Conservation (phyloP, 1,140 invertebrate species). For the Sarcophaga bullata region DNA sequence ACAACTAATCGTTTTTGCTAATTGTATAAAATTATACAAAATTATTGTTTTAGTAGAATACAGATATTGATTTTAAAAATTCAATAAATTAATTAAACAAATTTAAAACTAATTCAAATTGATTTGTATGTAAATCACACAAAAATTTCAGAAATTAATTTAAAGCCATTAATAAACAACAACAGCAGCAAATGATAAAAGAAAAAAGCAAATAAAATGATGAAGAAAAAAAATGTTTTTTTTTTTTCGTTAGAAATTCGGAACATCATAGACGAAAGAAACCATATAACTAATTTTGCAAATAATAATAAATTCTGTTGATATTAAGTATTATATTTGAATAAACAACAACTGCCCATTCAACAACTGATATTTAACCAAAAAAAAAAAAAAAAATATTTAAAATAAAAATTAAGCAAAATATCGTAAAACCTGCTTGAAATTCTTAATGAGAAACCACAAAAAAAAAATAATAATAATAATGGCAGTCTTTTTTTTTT, state of each 20-base stretch:
- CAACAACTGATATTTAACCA: not conserved
- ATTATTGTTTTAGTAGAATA: no score
- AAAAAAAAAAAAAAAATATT: not conserved
- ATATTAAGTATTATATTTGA: not conserved
- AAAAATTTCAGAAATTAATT: not conserved
- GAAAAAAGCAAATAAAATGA: not conserved
- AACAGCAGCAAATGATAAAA: not conserved
- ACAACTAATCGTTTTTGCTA: no score
- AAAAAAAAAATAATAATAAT: not conserved
- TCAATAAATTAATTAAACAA: constrained; percentile 14
- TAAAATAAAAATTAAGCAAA: not conserved
- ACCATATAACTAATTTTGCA: constrained; percentile 32
- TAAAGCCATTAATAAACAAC: not conserved
- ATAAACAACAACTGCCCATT: not conserved
- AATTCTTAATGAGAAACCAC: not conserved
- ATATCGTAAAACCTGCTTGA: constrained; percentile 11
- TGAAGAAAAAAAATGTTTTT: not conserved
- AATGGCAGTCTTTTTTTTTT: no score
- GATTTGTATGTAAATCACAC: not conserved
- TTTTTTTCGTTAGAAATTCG: not conserved
- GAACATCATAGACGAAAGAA: constrained; percentile 1
- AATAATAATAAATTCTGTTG: not conserved
- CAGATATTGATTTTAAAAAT: no score
- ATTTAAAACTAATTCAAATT: not conserved
- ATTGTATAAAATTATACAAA: no score